Conservation (phyloP, 2,113 vertebrate genomes). For the Jacana jacana region DNA sequence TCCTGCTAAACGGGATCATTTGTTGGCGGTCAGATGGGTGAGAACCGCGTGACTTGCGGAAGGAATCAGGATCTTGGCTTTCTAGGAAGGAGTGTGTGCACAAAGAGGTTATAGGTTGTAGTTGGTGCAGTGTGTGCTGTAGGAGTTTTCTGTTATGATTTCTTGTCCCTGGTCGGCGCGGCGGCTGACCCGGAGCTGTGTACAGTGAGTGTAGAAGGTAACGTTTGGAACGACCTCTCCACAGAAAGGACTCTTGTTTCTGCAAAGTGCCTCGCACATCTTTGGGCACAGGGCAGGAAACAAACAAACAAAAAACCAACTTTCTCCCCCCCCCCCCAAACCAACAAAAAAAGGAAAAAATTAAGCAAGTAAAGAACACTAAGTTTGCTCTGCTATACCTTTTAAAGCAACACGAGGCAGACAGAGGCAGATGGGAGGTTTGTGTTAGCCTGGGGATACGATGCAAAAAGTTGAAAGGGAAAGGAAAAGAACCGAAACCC, state of each 20-base stretch:
- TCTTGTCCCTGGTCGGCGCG: constrained; percentile 8
- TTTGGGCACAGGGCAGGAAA: background rate
- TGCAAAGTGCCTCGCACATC: constrained; percentile 37
- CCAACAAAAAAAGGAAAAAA: background rate
- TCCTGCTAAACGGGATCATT: constrained; percentile 60
- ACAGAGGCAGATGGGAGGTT: background rate
- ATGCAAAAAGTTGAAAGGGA: background rate
- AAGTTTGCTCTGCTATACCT: background rate
- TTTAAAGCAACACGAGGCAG: background rate
- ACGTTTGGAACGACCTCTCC: background rate
- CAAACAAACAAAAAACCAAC: background rate
- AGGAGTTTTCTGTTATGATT: constrained; percentile 41
- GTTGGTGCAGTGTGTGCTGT: constrained; percentile 47
- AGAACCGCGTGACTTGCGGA: constrained; percentile 48
- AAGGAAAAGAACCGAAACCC: background rate
- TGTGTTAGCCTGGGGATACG: background rate
- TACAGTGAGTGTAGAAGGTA: constrained; percentile 50
- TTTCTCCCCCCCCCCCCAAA: background rate
- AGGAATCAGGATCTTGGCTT: constrained; percentile 62
- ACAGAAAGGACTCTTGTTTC: background rate
- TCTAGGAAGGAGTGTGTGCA: constrained; percentile 51
- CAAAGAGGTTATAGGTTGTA: constrained; percentile 38
- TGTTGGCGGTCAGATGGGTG: constrained; percentile 55
- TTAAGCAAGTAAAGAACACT: background rate
- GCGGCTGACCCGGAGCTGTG: background rate